Evolutionary conservation across 2,888 invertebrate species (phyloP).

Genomic region (Drosophila putrida): DNA sequence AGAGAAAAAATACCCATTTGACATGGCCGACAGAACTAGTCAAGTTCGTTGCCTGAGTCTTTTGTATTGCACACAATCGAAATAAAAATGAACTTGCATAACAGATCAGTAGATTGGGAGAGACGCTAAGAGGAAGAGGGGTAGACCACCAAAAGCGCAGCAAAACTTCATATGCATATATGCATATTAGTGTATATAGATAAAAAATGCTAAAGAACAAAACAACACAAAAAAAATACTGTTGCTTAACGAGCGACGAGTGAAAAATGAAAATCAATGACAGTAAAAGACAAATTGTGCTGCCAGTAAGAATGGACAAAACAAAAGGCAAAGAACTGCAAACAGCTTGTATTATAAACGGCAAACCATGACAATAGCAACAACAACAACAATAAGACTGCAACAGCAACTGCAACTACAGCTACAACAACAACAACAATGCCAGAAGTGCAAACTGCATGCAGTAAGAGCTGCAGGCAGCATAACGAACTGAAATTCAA

Average conservation of each 20-base stretch:
- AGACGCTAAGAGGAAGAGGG: too few species aligned
- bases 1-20: conserved; percentile 35
- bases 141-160: conserved; percentile 64
- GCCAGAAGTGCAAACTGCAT: conserved; percentile 23
- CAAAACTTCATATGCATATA: conserved; percentile 13
- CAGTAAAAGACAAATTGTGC: conserved; percentile 82
- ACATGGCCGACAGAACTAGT: conserved; percentile 53
- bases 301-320: conserved; percentile 63
- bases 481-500: conserved; percentile 76
- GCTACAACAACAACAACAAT: conserved; percentile 38
- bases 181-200: conserved; percentile 12
- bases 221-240: conserved; percentile 17
- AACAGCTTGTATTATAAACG: conserved; percentile 65
- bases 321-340: conserved; percentile 59
- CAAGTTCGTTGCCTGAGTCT: conserved; percentile 73
- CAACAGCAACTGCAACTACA: conserved; percentile 36
- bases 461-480: conserved; percentile 55
- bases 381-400: conserved; percentile 29
- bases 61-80: conserved; percentile 52
- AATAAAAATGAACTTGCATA: conserved; percentile 52
- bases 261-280: conserved; percentile 81
- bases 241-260: conserved; percentile 63
- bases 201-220: conserved; percentile 3
- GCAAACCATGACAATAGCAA: conserved; percentile 67
- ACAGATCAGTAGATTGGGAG: conserved; percentile 32